Conservation (phyloP, 2,888 invertebrate genomes). For the Brenthis hecate region DNA sequence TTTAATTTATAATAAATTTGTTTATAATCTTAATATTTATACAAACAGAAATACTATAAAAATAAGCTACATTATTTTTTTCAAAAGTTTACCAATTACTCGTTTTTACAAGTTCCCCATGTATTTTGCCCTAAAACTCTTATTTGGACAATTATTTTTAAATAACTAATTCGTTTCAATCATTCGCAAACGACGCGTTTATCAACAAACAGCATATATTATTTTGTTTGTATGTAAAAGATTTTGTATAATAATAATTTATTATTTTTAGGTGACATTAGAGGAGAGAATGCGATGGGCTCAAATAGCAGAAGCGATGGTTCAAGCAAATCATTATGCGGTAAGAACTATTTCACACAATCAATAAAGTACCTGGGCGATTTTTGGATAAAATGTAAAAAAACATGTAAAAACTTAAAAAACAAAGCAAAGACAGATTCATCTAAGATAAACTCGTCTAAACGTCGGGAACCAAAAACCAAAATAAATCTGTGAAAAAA, state of each 20-base stretch:
- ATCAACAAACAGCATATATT: too few species aligned
- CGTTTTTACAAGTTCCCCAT: too few species aligned
- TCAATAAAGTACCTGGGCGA: neutral
- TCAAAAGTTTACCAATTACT: too few species aligned
- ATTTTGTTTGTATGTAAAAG: too few species aligned
- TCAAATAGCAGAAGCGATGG: constrained; percentile 94
- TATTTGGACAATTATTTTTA: neutral
- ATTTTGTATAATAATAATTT: neutral
- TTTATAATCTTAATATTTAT: neutral
- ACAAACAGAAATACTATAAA: neutral
- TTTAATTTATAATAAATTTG: too few species aligned
- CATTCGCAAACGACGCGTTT: too few species aligned
- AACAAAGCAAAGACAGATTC: too few species aligned
- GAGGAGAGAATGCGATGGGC: constrained; percentile 94
- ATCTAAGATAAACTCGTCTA: too few species aligned
- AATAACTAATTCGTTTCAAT: too few species aligned
- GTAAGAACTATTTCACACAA: constrained; percentile 73
- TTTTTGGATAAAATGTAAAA: neutral
- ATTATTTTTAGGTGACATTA: constrained; percentile 80
- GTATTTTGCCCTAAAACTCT: neutral
- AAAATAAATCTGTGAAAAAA: too few species aligned
- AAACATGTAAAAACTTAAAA: too few species aligned
- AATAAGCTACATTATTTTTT: neutral
- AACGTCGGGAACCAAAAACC: too few species aligned
- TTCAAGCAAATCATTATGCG: constrained; percentile 91